Base-by-base conservation (phyloP, 2,797 vertebrate species). In the Microctenopoma stevenorrisi region DNA sequence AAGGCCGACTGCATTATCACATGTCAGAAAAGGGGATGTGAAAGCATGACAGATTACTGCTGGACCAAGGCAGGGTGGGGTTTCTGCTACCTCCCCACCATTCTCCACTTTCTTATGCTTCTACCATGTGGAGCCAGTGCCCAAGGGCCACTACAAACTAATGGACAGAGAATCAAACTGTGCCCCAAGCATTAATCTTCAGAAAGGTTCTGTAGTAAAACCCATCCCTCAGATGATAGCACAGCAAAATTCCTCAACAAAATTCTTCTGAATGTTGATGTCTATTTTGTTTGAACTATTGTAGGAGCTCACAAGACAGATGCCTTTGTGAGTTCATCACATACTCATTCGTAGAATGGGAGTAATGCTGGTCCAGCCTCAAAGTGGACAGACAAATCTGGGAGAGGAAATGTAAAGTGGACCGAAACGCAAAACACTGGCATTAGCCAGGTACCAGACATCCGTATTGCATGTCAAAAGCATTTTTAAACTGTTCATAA, bases 1-100 rank as follows among this genome's bases (percentile, higher is more conserved):
- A 74, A 37, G 25, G 62, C 64, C 68, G 56, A 67, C 59, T 44
- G 75, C 47, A 35, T 74, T 50, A 70, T 77, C 57, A 76, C 65
- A 62, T 75, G 65, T 72, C 37, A 65, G 52, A 49, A 2, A 2
- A 64, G 15, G 53, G 57, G 18, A 61, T 58, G 64, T 76, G 52
- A 68, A 76, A 72, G 69, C 33, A 48, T 72, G 57, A 70, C 25
- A 25, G 53, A 59, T 46, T 57, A 38, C 55, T 63, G 42, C 13
- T 63, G 47, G 51, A 60, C 40, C 16, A 10, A 69, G 38, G 68
- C 50, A 43, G 78, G 78, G 67, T 5, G 30, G 40, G 44, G 7
- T 42, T 40, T 43, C 35, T 50, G 37, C 14, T 12, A 14, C 35
- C 55, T 58, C 48, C 28, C 26, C 7, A 44, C 43, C 12, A 7